phyloP scores from a whole-genome alignment of 2,888 invertebrate species.

The Amorpha juglandis region DNA sequence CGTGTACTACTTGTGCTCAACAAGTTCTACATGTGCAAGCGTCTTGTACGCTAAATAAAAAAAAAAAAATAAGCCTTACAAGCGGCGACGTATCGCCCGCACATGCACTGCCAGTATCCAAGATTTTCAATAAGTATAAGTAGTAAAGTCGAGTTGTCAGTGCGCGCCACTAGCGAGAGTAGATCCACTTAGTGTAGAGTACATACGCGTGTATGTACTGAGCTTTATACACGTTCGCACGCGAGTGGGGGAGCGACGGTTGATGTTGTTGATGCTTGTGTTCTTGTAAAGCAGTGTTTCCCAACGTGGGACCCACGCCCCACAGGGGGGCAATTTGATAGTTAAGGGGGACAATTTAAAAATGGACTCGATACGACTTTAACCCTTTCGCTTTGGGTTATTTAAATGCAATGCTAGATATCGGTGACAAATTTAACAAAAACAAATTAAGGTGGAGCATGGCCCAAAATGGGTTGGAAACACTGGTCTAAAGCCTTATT shows the following conservation, averaged over 20 bases:
- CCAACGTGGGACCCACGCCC: too few relatives aligned
- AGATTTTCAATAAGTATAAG: constrained; percentile 34
- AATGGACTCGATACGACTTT: too few relatives aligned
- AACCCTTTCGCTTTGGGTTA: too few relatives aligned
- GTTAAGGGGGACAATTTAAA: too few relatives aligned
- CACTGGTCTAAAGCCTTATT: too few relatives aligned
- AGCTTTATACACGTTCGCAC: constrained; percentile 59
- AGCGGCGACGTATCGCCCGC: constrained; percentile 10
- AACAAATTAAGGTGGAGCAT: too few relatives aligned
- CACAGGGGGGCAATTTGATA: too few relatives aligned
- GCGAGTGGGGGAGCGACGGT: constrained; percentile 39
- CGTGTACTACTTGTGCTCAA: not conserved
- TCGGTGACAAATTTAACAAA: too few relatives aligned
- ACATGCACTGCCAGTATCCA: constrained; percentile 60
- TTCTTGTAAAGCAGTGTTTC: too few relatives aligned
- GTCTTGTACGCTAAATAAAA: constrained; percentile 32
- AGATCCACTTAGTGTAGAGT: constrained; percentile 72
- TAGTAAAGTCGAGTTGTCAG: constrained; percentile 67
- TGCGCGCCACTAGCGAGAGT: constrained; percentile 66
- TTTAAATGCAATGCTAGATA: too few relatives aligned
- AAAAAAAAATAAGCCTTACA: constrained; percentile 10
- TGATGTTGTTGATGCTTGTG: constrained; percentile 45
- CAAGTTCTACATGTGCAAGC: not conserved
- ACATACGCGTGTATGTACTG: constrained; percentile 54
- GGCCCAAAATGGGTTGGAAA: too few relatives aligned